Percentiles rank a stretch among this genome's conserved stretches.
Evolutionary conservation across 2,888 invertebrate species (phyloP).

Genomic region (Cephus spinipes): DNA sequence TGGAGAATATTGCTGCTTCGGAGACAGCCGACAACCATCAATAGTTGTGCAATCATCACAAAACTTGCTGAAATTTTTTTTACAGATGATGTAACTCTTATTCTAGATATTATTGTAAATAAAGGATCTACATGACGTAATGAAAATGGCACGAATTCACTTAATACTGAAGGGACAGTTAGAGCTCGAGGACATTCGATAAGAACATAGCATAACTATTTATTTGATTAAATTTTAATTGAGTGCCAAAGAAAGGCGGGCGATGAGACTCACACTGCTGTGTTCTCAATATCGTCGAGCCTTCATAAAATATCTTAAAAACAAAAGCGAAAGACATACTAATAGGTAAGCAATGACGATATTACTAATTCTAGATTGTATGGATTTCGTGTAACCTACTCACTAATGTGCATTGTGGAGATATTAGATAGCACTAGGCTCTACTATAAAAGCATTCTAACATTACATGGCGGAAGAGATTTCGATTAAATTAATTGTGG

Average conservation of each 20-base stretch:
- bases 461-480: too few relatives aligned
- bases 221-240: neutral
- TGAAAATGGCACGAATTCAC: neutral
- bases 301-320: neutral
- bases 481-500: too few relatives aligned
- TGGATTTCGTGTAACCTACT: neutral
- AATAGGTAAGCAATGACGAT: neutral
- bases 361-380: neutral
- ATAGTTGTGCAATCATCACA: conserved; percentile 56
- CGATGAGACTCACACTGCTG: too few relatives aligned
- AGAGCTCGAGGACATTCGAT: neutral
- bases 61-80: conserved; percentile 56
- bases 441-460: neutral
- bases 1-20: conserved; percentile 71
- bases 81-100: conserved; percentile 1
- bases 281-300: neutral
- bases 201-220: neutral
- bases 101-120: neutral
- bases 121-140: neutral
- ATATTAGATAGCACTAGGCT: neutral
- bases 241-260: too few relatives aligned
- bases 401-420: neutral
- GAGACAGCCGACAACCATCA: conserved; percentile 61
- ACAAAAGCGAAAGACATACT: neutral
- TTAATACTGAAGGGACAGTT: neutral